Conservation (phyloP, 2,797 vertebrate species). For the Myiotriccus ornatus region DNA sequence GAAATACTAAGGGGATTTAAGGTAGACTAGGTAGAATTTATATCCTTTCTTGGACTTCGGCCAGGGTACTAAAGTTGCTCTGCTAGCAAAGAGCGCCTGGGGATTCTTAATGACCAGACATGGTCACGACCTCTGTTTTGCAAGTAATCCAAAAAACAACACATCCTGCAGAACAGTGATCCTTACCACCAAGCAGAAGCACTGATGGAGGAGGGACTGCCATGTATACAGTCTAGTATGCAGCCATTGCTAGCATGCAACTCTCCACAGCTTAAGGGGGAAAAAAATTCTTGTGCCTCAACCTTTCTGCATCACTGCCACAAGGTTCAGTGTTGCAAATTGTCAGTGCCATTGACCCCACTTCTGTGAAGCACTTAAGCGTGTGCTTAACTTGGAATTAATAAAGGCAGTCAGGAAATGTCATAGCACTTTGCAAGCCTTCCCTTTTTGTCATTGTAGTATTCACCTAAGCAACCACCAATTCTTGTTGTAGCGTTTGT, state of each 20-base stretch:
- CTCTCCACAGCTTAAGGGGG: background rate
- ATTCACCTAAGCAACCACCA: background rate
- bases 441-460: background rate
- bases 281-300: background rate
- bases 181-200: background rate
- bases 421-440: background rate
- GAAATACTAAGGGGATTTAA: conserved; percentile 16
- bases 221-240: background rate
- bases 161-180: background rate
- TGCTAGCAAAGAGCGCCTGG: background rate
- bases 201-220: background rate
- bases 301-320: conserved; percentile 56
- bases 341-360: conserved; percentile 58
- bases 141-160: conserved; percentile 59
- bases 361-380: conserved; percentile 53
- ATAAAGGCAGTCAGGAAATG: conserved; percentile 39
- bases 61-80: conserved; percentile 40
- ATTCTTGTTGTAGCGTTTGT: background rate
- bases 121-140: conserved; percentile 54
- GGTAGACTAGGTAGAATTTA: conserved; percentile 37
- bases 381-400: conserved; percentile 49
- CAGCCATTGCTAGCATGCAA: background rate
- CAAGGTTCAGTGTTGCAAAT: conserved; percentile 46
- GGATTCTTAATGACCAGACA: conserved; percentile 61
- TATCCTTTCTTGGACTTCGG: conserved; percentile 21